Base-by-base conservation (phyloP, 2,888 invertebrate genomes). In the Dioctria rufipes region DNA sequence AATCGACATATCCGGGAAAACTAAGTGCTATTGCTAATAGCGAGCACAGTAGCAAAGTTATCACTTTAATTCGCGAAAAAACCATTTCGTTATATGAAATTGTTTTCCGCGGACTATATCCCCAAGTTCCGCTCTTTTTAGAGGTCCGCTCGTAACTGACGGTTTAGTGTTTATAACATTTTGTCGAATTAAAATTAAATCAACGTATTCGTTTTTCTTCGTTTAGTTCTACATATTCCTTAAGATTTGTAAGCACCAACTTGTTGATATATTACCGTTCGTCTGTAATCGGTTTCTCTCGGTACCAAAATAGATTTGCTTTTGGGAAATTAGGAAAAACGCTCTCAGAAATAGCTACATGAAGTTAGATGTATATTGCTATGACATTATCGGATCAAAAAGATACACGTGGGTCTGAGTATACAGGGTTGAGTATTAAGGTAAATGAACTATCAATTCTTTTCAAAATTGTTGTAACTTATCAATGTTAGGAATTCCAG, bases 141-240 rank as follows among this genome's bases (percentile, higher is more conserved):
- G 87, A 88, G 89, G 89, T 89, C 89, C 89, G 89, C 89, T 89
- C 89, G 89, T 89, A 89, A 89, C 89, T 89, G 86, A 88, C 87
- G 58, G 42, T 40, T 73, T 60, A 8, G 60, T 85, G 84, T 85
- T 85, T 86, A 87, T 42, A 67, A 54, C 67, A 69, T 69, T 79
- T 79, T 69, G 46, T 78, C 71, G 78, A 81, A 81, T 77, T 67
- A 80, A 80, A 81, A 80, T 78, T 78, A 78, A 78, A 78, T 78
- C 66, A 51, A 80, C 61, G 63, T 42, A 58, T 69, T 80, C 71
- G 43, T 69, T 67, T 80, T 69, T 54, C 5, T 11, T 42, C 43
- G 73, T 13, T 73, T 11, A 13, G 42, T 13, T 58, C 25, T 73
- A 40, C 43, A 25, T 25, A 25, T 25, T 73, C 58, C 71, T 73